phyloP scores from a whole-genome alignment of 2,888 invertebrate genomes.

The Lithosia quadra region DNA sequence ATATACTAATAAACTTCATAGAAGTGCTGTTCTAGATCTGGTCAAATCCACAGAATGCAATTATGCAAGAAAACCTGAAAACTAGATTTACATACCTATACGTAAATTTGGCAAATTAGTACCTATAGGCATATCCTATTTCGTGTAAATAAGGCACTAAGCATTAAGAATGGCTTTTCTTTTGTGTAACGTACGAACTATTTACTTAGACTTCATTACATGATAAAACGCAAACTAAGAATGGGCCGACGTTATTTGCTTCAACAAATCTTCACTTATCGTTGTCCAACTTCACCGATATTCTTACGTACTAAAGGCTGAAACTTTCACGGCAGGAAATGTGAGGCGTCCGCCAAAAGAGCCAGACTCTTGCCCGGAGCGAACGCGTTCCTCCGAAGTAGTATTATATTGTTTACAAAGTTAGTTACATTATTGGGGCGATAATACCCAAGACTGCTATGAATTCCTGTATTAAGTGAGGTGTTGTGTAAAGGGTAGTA shows the following conservation, averaged over 20 bases:
- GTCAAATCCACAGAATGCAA: too few relatives aligned
- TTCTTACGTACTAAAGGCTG: constrained; percentile 35
- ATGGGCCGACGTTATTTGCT: constrained; percentile 22
- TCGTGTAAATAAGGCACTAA: neutral
- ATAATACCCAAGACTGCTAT: constrained; percentile 5
- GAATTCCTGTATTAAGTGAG: constrained; percentile 18
- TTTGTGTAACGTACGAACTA: constrained; percentile 6
- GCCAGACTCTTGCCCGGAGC: constrained; percentile 32
- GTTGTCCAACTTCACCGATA: constrained; percentile 36
- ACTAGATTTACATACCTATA: too few relatives aligned
- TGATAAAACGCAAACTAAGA: constrained; percentile 10
- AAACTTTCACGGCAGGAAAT: constrained; percentile 53
- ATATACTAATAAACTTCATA: too few relatives aligned
- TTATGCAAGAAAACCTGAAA: too few relatives aligned
- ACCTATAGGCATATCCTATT: neutral
- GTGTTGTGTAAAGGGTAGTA: constrained; percentile 8
- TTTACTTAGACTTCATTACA: neutral
- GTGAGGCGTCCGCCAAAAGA: constrained; percentile 46
- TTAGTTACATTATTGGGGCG: neutral
- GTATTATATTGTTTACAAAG: constrained; percentile 3
- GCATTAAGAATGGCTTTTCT: neutral
- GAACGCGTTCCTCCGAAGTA: constrained; percentile 39
- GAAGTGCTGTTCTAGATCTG: too few relatives aligned
- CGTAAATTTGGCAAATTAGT: too few relatives aligned
- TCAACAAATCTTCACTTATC: constrained; percentile 34